Evolutionary conservation across 2,113 vertebrate species (phyloP).

Genomic region (Sceloporus tristichus): DNA sequence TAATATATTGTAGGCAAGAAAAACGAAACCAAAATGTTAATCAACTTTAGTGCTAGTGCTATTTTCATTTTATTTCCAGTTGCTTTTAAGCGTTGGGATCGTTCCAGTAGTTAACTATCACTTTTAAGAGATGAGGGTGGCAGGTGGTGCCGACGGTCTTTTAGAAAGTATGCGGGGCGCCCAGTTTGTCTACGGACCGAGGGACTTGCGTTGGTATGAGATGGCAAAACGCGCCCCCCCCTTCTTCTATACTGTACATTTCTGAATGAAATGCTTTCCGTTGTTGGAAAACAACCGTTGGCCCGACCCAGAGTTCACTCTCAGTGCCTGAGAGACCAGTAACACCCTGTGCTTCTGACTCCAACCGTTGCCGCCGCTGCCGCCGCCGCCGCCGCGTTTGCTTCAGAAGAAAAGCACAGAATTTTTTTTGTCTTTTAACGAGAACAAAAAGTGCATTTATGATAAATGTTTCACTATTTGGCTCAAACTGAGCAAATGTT

Average conservation of each 20-base stretch:
- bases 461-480: slow-evolving; percentile 86
- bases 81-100: slow-evolving; percentile 43
- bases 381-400: background rate
- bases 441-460: slow-evolving; percentile 82
- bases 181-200: background rate
- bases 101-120: slow-evolving; percentile 28
- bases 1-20: slow-evolving; percentile 51
- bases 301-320: slow-evolving; percentile 72
- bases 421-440: slow-evolving; percentile 63
- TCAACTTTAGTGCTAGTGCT: slow-evolving; percentile 51
- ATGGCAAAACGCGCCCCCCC: slow-evolving; percentile 40
- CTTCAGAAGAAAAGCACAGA: slow-evolving; percentile 71
- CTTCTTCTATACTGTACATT: slow-evolving; percentile 34
- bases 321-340: slow-evolving; percentile 66
- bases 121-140: slow-evolving; percentile 47
- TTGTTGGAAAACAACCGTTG: slow-evolving; percentile 59
- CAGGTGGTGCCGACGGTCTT: slow-evolving; percentile 44
- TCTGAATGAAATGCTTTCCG: slow-evolving; percentile 48
- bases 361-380: slow-evolving; percentile 38
- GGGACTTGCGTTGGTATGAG: background rate
- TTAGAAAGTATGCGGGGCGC: slow-evolving; percentile 35
- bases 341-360: slow-evolving; percentile 65
- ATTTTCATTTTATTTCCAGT: slow-evolving; percentile 45
- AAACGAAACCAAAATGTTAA: slow-evolving; percentile 9
- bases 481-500: slow-evolving; percentile 85